Evolutionary conservation across 2,888 invertebrate genomes (phyloP), one percentile per base, ranked within the genome.

Genomic region (Glaucopsyche alexis): DNA sequence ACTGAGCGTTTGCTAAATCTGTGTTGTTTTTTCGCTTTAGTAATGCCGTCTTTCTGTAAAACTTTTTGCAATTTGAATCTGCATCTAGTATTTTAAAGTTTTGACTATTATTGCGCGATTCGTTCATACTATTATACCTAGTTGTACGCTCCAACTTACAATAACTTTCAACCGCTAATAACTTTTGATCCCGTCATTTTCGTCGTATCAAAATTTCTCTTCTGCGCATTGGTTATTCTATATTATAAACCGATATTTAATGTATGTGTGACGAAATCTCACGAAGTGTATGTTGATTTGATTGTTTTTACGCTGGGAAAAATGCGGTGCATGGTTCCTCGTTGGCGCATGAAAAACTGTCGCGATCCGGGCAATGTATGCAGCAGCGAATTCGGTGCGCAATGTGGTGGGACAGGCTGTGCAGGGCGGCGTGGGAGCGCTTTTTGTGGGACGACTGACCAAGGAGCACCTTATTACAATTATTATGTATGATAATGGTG

Each of bases 371-470:
- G 73, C 72, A 69, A 70, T 72, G 74, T 67, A 64, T 40, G 67
- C 50, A 52, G 71, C 40, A 70, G 70, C 65, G 65, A 67, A 71
- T 72, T 49, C 60, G 60, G 65, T 69, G 19, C 50, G 72, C 38
- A 42, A 65, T 65, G 52, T 14, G 40, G 55, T 49, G 49, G 71
- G 60, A 60, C 69, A 29, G 16, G 73, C 75, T 74, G 75, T 65
- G 14, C 47, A 47, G 71, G 72, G 38, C 77, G 75, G 76, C 79
- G 78, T 80, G 80, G 79, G 80, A 80, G 76, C 79, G 65, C 72
- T 79, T 80, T 80, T 79, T 80, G 73, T 75, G 55, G n/a, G 55
- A 29, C 13, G 11, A 47, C 47, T 13, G 29, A 6, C 29, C 60
- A 29, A 60, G 29, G 29, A 60, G 55, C 55, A 38, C 55, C 60